phyloP scores from a whole-genome alignment of 1,140 invertebrate genomes.

The Frieseomelitta varia region DNA sequence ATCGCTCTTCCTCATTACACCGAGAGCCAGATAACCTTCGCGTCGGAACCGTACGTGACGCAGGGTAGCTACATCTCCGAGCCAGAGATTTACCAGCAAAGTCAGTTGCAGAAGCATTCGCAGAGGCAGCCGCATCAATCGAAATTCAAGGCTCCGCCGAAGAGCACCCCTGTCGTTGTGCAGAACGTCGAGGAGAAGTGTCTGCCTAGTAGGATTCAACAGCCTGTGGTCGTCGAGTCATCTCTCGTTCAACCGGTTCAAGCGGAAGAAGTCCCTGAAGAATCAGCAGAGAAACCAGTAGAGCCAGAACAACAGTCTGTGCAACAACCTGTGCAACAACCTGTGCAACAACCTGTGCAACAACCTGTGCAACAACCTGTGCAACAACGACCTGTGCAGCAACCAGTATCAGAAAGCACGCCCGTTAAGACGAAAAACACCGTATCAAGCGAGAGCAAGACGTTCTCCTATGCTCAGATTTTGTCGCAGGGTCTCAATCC shows the following conservation, averaged over 20 bases:
- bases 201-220: constrained; percentile 15
- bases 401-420: neutral
- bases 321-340: neutral
- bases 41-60: constrained; percentile 63
- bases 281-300: neutral
- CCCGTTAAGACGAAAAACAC: neutral
- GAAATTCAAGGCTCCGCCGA: neutral
- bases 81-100: constrained; percentile 67
- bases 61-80: constrained; percentile 68
- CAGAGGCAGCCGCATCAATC: constrained; percentile 29
- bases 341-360: neutral
- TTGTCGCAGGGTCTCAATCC: constrained; percentile 85
- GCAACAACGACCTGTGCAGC: neutral
- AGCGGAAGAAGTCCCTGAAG: neutral
- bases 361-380: neutral
- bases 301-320: neutral
- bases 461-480: constrained; percentile 88
- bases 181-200: constrained; percentile 32
- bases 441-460: constrained; percentile 62
- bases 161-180: neutral
- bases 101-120: constrained; percentile 37
- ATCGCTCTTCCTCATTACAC: constrained; percentile 68
- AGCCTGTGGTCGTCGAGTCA: neutral
- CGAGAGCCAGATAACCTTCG: constrained; percentile 63
- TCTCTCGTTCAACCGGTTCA: neutral